phyloP scores from a whole-genome alignment of 2,113 vertebrate species.

The Oryzias curvinotus region DNA sequence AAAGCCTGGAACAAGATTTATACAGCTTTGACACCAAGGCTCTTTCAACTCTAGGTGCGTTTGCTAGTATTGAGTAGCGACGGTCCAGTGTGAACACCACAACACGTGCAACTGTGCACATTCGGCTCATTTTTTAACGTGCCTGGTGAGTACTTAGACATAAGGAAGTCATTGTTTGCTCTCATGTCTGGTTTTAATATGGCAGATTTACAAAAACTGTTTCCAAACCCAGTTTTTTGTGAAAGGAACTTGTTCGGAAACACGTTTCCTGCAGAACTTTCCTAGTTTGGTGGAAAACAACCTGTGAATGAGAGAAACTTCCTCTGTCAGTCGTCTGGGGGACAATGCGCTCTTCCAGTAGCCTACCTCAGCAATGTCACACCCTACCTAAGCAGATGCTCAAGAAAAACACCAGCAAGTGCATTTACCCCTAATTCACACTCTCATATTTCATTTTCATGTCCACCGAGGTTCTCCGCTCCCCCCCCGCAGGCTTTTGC shows the following conservation, averaged over 20 bases:
- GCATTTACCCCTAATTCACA: constrained; percentile 73
- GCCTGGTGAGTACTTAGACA: no score
- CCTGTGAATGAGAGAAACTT: constrained; percentile 41
- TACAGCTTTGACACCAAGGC: no score
- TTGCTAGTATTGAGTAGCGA: no score
- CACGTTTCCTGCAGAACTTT: constrained; percentile 26
- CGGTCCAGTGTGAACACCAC: no score
- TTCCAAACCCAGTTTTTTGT: constrained; percentile 25
- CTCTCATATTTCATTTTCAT: constrained; percentile 71
- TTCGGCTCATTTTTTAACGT: no score
- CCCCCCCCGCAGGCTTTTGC: constrained; percentile 53
- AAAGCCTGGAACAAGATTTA: no score
- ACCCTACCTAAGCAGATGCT: constrained; percentile 70
- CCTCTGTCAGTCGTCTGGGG: constrained; percentile 58
- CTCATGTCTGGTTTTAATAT: constrained; percentile 6
- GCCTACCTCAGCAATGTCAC: constrained; percentile 72
- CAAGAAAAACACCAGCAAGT: constrained; percentile 68
- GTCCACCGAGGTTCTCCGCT: constrained; percentile 65
- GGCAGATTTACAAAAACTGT: constrained; percentile 25
- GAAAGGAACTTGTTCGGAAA: constrained; percentile 32
- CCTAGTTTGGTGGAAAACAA: constrained; percentile 16
- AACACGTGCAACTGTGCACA: no score
- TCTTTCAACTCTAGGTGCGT: no score
- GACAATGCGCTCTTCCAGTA: constrained; percentile 65
- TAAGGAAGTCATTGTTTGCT: constrained; percentile 33